phyloP scores from a whole-genome alignment of 2,888 invertebrate species.

The Cynaeus angustus region DNA sequence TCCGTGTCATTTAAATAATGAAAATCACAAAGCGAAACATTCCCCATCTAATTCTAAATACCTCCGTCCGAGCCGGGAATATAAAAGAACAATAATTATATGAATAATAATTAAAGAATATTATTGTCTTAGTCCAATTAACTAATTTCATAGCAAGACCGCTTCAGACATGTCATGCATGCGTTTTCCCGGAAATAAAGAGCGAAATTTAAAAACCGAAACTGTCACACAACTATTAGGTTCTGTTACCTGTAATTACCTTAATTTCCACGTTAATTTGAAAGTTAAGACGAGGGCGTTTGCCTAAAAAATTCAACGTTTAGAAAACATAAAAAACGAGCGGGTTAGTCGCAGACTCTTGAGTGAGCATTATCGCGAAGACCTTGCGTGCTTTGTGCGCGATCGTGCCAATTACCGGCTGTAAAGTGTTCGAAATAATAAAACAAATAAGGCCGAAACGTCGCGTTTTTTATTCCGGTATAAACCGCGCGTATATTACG shows the following conservation, averaged over 20 bases:
- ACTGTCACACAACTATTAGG: conserved; percentile 37
- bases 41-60: conserved; percentile 47
- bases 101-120: conserved; percentile 51
- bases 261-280: conserved; percentile 12
- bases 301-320: conserved; percentile 4
- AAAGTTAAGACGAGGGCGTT: conserved; percentile 5
- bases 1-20: conserved; percentile 58
- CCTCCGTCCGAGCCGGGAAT: conserved; percentile 28
- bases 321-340: conserved; percentile 11
- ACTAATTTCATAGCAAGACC: conserved; percentile 42
- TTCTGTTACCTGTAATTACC: conserved; percentile 8
- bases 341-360: conserved; percentile 28
- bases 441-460: conserved; percentile 62
- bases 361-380: conserved; percentile 49
- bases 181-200: conserved; percentile 32
- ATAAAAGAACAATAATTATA: conserved; percentile 50
- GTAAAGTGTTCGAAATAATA: conserved; percentile 65
- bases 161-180: conserved; percentile 17
- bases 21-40: conserved; percentile 53
- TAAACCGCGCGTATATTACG: conserved; percentile 59
- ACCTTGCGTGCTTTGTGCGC: conserved; percentile 64
- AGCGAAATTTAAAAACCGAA: conserved; percentile 40
- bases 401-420: conserved; percentile 68
- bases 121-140: conserved; percentile 50
- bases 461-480: conserved; percentile 60